Evolutionary conservation across 2,797 vertebrate species (phyloP), one percentile per base, ranked within the genome.

Genomic region (Gastrophryne carolinensis): DNA sequence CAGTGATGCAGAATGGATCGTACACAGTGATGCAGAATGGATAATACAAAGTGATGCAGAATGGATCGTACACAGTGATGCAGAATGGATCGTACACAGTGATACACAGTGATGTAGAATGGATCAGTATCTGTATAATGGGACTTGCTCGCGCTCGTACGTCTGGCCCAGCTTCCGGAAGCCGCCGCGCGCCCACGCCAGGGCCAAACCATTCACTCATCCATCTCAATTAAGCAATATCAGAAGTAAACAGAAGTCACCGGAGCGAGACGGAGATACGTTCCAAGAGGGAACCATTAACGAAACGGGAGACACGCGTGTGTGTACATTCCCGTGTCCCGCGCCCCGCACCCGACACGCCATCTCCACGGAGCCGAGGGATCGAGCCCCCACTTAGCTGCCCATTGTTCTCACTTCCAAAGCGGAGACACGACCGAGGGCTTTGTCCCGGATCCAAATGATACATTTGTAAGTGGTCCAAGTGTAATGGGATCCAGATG

Each of bases 171-270:
- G 60, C 47, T 32, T 34, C n/a, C 52, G 60, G 60, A 73, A 73
- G 49, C 49, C 53, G 47, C 47, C 19, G 34, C 23, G 8, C 27
- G 11, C n/a, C 35, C 2, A 56, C 6, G 63, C 23, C 11, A 29
- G 39, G 35, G 71, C 71, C 71, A 74, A 74, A 58, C 62, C 62
- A 50, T 74, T 60, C 63, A 58, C 49, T 57, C 72, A 50, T 74
- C 50, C 72, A 67, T 74, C 62, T 67, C 63, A 74, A 74, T 74
- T 67, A 74, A 50, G 72, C 60, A 58, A 74, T 74, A 74, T 74
- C 72, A 74, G 72, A 74, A 74, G 44, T 74, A 74, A 74, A 74
- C 72, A 74, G 72, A 74, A 58, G 61, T 65, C 72, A 60, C 19
- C 50, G n/a, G 56, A 74, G 72, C 53, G 52, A 58, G 29, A 66